These are phyloP conservation scores for Battus philenor DNA, from an alignment of 1,140 invertebrate genomes.

Conservation along the genomic window DNA sequence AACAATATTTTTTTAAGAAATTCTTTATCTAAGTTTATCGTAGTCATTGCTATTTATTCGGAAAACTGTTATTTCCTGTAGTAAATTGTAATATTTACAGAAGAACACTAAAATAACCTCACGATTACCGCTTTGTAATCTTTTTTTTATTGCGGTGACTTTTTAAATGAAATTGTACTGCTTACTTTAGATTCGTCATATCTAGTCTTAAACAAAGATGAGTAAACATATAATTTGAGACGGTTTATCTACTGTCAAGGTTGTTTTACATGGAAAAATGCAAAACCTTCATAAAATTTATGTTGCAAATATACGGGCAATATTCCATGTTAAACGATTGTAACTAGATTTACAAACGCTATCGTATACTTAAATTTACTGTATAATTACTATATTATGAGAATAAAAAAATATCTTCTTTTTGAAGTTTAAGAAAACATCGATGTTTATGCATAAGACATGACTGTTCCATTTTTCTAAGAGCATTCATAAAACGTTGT, in stretches of 20 bases:
- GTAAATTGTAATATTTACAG: too few relatives aligned
- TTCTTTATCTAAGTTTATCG: too few relatives aligned
- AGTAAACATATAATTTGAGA: slow-evolving; percentile 12
- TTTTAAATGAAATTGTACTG: slow-evolving; percentile 7
- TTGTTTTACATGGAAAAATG: slow-evolving; percentile 3
- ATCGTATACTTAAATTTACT: background rate
- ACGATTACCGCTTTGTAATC: slow-evolving; percentile 2
- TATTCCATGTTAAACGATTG: background rate
- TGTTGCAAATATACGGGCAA: too few relatives aligned
- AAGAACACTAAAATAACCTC: slow-evolving; percentile 1
- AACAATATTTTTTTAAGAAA: too few relatives aligned
- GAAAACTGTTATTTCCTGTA: too few relatives aligned
- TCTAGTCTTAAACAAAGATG: slow-evolving; percentile 13
- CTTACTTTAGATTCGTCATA: slow-evolving; percentile 13
- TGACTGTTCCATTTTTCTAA: too few relatives aligned
- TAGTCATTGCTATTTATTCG: too few relatives aligned
- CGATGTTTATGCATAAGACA: too few relatives aligned
- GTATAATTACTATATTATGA: background rate
- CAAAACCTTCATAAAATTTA: too few relatives aligned
- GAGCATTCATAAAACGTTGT: slow-evolving; percentile 6
- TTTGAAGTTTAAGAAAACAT: background rate
- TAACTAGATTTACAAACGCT: background rate
- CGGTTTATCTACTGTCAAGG: slow-evolving; percentile 14
- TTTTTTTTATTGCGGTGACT: slow-evolving; percentile 8
- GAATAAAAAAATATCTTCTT: background rate